These are phyloP conservation scores for Sminthurinus signatus DNA, from an alignment of 1,140 invertebrate species.

Conservation along the genomic window DNA sequence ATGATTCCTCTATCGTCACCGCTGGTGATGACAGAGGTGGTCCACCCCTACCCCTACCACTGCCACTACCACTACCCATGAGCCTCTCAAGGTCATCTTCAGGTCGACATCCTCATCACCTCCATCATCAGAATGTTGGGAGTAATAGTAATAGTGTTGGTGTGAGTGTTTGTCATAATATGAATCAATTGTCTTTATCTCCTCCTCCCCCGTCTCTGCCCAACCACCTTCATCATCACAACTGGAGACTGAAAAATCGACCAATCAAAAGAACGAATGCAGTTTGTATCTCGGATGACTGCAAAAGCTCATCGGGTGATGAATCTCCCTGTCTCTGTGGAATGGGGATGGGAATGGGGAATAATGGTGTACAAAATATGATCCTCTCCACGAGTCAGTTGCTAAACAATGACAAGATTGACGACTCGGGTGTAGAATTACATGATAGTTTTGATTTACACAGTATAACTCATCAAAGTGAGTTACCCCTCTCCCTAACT, in stretches of 20 bases:
- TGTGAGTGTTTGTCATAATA: conserved; percentile 27
- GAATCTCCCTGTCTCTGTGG: conserved; percentile 22
- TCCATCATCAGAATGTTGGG: too few relatives aligned
- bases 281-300: conserved; percentile 38
- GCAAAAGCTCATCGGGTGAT: conserved; percentile 31
- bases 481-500: too few relatives aligned
- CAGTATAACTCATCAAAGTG: not conserved
- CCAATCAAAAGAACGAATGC: conserved; percentile 28
- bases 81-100: too few relatives aligned
- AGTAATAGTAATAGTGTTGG: conserved; percentile 27
- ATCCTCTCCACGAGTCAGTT: not conserved
- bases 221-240: not conserved
- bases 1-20: conserved; percentile 28
- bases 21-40: conserved; percentile 25
- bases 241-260: conserved; percentile 18
- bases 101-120: not conserved
- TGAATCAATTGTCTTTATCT: conserved; percentile 7
- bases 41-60: too few relatives aligned
- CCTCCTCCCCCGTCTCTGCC: not conserved
- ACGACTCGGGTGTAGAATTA: conserved; percentile 10
- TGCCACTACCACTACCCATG: too few relatives aligned
- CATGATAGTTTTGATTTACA: conserved; percentile 9
- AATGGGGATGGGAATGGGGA: not conserved
- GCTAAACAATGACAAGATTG: not conserved
- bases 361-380: too few relatives aligned